Conservation (phyloP, 2,113 vertebrate species). For the Ifrita kowaldi region DNA sequence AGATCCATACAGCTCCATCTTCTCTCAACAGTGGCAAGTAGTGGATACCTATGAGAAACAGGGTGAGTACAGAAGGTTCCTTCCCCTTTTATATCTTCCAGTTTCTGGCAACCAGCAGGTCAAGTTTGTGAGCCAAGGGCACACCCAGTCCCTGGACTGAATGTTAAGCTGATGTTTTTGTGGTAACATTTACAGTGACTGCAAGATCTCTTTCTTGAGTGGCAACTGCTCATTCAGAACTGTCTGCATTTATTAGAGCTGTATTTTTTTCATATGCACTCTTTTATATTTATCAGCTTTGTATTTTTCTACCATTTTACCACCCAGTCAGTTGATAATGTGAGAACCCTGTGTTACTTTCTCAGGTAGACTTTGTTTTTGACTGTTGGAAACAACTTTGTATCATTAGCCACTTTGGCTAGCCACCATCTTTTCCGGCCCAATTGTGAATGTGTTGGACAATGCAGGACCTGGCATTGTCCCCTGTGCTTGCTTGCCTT, state of each 20-base stretch:
- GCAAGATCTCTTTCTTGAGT: background rate
- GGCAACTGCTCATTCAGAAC: background rate
- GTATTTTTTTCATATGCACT: background rate
- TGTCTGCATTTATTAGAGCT: background rate
- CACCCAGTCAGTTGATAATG: background rate
- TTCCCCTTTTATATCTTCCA: background rate
- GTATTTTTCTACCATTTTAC: background rate
- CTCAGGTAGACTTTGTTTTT: background rate
- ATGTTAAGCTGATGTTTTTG: background rate
- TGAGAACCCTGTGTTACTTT: background rate
- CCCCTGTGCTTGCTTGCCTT: background rate
- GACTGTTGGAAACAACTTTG: background rate
- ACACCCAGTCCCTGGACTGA: background rate
- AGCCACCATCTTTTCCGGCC: background rate
- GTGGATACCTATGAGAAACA: background rate
- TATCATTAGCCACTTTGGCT: background rate
- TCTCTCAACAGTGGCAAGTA: background rate
- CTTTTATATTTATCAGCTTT: background rate
- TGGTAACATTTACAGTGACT: background rate
- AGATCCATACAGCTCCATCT: background rate
- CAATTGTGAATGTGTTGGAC: background rate
- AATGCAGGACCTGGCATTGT: background rate
- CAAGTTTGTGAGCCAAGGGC: constrained; percentile 4
- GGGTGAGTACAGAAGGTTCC: constrained; percentile 6
- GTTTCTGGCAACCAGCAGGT: background rate